Evolutionary conservation across 2,113 vertebrate species (phyloP).

Genomic region (Scartelaos histophorus): DNA sequence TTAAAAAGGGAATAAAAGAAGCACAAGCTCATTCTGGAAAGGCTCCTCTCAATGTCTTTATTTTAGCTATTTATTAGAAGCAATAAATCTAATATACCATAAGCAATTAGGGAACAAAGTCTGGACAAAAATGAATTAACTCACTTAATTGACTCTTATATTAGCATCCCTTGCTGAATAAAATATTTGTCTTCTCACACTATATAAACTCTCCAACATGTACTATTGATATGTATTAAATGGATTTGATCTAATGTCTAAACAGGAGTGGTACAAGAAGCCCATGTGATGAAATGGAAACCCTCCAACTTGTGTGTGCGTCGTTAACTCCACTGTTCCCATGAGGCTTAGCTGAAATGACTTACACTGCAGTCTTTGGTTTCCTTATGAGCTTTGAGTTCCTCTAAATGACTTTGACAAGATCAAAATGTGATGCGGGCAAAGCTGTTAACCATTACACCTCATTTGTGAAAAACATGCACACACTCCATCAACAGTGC

Average conservation of each 20-base stretch:
- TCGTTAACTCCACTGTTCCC: conserved; percentile 19
- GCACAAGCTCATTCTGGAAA: neutral
- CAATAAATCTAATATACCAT: neutral
- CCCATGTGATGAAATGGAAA: conserved; percentile 16
- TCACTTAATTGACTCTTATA: neutral
- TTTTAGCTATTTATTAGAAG: neutral
- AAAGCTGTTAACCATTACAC: conserved; percentile 52
- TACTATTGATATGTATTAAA: conserved; percentile 3
- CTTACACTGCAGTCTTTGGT: conserved; percentile 32
- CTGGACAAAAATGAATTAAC: neutral
- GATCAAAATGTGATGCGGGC: conserved; percentile 38
- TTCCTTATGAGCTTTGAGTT: conserved; percentile 45
- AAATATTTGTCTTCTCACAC: neutral
- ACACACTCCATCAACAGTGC: conserved; percentile 47
- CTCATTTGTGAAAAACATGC: conserved; percentile 43
- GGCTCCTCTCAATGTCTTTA: neutral
- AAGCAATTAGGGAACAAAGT: neutral
- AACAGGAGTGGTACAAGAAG: conserved; percentile 3
- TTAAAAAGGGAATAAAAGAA: neutral
- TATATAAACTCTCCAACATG: neutral
- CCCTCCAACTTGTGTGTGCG: conserved; percentile 9
- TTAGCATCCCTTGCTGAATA: neutral
- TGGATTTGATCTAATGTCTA: conserved; percentile 12
- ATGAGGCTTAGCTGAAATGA: conserved; percentile 23
- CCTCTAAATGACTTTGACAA: conserved; percentile 42